A percentile compares a stretch with the other conserved stretches of the same genome.
phyloP scores from a whole-genome alignment of 2,113 vertebrate genomes.

The Sphyrna mokarran region DNA sequence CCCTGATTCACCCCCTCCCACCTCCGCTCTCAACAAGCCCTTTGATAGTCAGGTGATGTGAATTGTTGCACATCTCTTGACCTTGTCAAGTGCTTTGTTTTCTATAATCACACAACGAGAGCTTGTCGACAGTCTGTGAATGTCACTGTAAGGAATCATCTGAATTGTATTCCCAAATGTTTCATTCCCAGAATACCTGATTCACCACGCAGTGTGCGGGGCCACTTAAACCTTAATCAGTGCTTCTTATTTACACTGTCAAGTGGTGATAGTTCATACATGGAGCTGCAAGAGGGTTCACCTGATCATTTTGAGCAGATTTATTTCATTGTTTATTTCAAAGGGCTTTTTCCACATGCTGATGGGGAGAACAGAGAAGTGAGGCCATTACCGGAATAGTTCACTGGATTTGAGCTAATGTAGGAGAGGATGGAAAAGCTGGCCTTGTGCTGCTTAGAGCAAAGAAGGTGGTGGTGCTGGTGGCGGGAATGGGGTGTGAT shows the following conservation, averaged over 20 bases:
- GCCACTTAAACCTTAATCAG: background rate
- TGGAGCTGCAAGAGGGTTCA: background rate
- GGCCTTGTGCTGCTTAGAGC: background rate
- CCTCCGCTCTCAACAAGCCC: background rate
- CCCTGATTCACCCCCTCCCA: background rate
- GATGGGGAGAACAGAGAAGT: background rate
- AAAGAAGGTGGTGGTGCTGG: background rate
- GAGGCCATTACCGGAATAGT: background rate
- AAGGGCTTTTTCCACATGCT: background rate
- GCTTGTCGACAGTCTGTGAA: background rate
- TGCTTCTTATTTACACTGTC: background rate
- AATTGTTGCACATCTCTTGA: background rate
- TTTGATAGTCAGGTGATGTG: background rate
- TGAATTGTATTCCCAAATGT: background rate
- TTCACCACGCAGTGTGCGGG: background rate
- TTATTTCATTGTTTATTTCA: background rate
- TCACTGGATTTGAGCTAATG: background rate
- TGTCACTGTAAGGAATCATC: background rate
- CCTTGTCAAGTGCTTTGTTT: constrained; percentile 10
- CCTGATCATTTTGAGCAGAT: background rate
- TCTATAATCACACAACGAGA: background rate
- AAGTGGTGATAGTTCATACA: background rate
- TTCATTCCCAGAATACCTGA: background rate
- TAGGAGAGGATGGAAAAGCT: background rate
- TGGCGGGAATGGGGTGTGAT: background rate